Evolutionary conservation across 64 coral and sea anemone genomes (phyloP), one percentile per base, ranked within the genome.

Genomic region (Catalaphyllia jardinei): DNA sequence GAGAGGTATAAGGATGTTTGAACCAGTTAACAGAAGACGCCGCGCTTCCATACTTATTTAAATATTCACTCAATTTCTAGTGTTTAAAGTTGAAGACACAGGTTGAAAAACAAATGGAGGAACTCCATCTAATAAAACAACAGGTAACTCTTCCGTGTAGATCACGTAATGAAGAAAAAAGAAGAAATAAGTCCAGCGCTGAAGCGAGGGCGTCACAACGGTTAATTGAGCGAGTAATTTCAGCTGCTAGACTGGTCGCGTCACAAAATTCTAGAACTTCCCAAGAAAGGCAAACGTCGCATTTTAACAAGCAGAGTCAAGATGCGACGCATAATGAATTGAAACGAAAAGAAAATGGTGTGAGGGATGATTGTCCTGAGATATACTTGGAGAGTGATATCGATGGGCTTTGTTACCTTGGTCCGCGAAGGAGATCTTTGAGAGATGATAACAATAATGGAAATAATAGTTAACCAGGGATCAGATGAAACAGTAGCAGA

Each of bases 381-480:
- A 51, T 85, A 11, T 85, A 71, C 67, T 31, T 85, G 8, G 81
- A 85, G 22, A 85, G 24, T 85, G 81, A 85, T 85, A 50, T 85
- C 16, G 81, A 85, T 71, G 81, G 81, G 39, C 31, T 67, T 0
- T 85, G 81, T 85, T 85, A 85, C 31, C 38, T 85, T 39, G 81
- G 81, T 22, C 62, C 81, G 50, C 81, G 81, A 42, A 65, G 38
- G n/a, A 85, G 17, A 64, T 46, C 81, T 22, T 85, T 71, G 42
- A 71, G 17, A 42, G 38, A 85, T 71, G 31, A 67, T 17, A 71
- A 71, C 38, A 71, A 85, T 64, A 50, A 46, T 51, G 15, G 25
- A 25, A 24, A 57, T 27, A 77, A 52, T 39, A 52, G 11, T 57
- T 10, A 57, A 10, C 39, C 39, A 27, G n/a, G 38, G 24, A 8